phyloP scores from a whole-genome alignment of 35 echinoderm and acorn worm genomes.

The Lytechinus variegatus region DNA sequence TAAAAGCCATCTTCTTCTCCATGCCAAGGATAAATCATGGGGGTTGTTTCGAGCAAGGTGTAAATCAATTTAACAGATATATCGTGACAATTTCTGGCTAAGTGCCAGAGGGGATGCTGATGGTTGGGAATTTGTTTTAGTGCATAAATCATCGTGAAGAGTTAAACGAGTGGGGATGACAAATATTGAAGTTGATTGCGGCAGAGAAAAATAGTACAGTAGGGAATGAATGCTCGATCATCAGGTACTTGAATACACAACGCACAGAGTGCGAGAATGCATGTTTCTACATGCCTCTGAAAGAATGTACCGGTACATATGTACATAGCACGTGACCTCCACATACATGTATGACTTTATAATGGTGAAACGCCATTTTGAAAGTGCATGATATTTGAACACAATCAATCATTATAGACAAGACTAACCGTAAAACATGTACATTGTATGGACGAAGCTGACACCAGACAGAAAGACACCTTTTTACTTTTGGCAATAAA shows the following conservation, averaged over 20 bases:
- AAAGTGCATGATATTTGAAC: too few relatives aligned
- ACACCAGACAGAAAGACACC: too few relatives aligned
- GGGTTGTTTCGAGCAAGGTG: neutral
- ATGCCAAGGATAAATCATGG: neutral
- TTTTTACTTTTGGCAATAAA: too few relatives aligned
- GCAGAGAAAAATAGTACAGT: neutral
- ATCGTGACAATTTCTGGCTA: constrained; percentile 30
- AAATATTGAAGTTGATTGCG: neutral
- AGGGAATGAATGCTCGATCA: neutral
- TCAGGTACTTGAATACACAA: neutral
- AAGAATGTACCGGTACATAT: too few relatives aligned
- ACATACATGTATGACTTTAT: too few relatives aligned
- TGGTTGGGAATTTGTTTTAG: neutral
- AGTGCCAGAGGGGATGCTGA: neutral
- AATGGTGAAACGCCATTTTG: too few relatives aligned
- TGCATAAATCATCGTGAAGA: neutral
- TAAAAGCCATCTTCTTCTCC: neutral
- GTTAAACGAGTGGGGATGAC: neutral
- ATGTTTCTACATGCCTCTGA: too few relatives aligned
- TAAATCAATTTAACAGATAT: constrained; percentile 30
- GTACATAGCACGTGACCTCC: too few relatives aligned
- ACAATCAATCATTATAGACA: too few relatives aligned
- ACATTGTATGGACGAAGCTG: too few relatives aligned
- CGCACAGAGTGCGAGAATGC: neutral
- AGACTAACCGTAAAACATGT: too few relatives aligned